phyloP scores from a whole-genome alignment of 2,888 invertebrate species.

The Chloromyia formosa region DNA sequence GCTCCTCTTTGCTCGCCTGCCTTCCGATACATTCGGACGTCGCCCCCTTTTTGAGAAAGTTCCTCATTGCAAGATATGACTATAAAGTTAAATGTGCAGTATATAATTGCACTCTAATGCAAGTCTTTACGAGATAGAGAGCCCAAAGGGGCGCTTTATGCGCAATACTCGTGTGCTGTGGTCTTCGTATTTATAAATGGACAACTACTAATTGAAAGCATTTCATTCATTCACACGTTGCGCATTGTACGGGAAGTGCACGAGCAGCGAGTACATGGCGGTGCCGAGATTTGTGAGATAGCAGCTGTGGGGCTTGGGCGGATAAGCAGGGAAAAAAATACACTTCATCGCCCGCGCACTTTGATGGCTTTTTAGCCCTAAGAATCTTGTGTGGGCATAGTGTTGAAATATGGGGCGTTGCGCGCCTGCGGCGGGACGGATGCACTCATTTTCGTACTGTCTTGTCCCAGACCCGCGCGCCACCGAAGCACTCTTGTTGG shows the following conservation, averaged over 20 bases:
- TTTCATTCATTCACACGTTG: not conserved
- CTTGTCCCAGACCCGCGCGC: not conserved
- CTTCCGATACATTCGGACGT: not conserved
- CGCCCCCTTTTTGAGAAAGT: not conserved
- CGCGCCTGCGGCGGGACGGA: not conserved
- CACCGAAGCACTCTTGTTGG: not conserved
- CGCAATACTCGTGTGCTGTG: not conserved
- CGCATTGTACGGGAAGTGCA: not conserved
- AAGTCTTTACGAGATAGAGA: no score
- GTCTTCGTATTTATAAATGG: not conserved
- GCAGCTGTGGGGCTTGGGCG: not conserved
- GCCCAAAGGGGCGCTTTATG: not conserved
- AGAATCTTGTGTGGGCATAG: not conserved
- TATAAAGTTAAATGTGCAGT: no score
- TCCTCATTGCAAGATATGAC: not conserved
- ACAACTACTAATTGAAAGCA: not conserved
- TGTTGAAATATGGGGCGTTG: not conserved
- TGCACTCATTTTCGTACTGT: not conserved
- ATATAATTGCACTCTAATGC: no score
- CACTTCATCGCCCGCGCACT: no score
- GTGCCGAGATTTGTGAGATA: not conserved
- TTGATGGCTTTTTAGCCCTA: not conserved
- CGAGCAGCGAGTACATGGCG: not conserved
- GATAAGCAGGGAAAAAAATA: no score
- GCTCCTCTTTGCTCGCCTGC: not conserved